Base-by-base conservation (phyloP, 2,113 vertebrate species). In the Nannobrachium achirus region DNA sequence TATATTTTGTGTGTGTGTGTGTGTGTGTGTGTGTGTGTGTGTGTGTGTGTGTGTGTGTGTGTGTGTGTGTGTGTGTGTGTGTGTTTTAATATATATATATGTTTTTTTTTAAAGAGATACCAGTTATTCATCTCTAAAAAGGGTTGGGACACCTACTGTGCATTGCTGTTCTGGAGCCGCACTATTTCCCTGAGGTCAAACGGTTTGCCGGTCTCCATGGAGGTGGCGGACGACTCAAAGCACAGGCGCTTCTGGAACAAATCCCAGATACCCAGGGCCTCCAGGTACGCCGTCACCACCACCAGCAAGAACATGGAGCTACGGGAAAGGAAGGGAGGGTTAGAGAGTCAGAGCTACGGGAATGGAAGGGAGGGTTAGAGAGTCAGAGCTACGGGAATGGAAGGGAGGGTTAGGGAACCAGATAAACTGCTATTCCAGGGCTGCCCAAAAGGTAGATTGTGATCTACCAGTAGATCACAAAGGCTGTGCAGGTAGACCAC, bases 161-260 rank as follows among this genome's bases (percentile, higher is more conserved):
- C 83, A 62, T 95, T 94, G 1, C 88, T 86, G 70, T 93, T 93
- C 76, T 95, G 93, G 91, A 95, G 93, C 84, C 94, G 93, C 84
- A 95, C 94, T 76, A 96, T 95, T 91, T 95, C 94, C 92, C 94
- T 94, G 93, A 96, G 94, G 93, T 96, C 95, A 86, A 96, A 95
- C 15, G 94, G 93, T 86, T 93, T 93, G 76, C 94, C 95, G 70
- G 94, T 90, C 79, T 95, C 94, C 89, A 95, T 93, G 79, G 94
- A 88, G 45, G 93, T 91, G 85, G 91, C 94, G 49, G 95, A 93
- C 1, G 57, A 9, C 86, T 96, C 95, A 80, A 94, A 92, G 59
- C 92, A 95, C 25, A 96, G 86, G 19, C 93, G 93, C 87, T 93
- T 93, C 80, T 92, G 92, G 86, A 96, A 96, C n/a, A 94, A 94